These are phyloP conservation scores for Rhinolophus sinicus DNA, from an alignment of 2,113 vertebrate genomes.

Conservation along the genomic window DNA sequence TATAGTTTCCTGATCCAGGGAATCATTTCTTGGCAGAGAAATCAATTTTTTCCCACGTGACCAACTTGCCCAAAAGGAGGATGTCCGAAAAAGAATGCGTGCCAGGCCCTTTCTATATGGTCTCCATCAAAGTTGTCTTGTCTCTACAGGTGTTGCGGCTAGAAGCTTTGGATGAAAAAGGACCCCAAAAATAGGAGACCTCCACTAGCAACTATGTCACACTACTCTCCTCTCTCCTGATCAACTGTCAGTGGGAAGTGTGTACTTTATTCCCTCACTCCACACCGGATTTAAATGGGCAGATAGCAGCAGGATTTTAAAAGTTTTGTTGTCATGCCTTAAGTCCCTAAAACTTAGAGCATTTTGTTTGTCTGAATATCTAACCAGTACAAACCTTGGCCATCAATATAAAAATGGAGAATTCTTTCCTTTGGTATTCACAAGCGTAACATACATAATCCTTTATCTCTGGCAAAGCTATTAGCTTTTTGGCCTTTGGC, in stretches of 20 bases:
- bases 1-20: constrained; percentile 43
- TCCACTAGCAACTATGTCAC: constrained; percentile 70
- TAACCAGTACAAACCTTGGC: constrained; percentile 72
- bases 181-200: constrained; percentile 42
- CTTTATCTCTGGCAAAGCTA: constrained; percentile 84
- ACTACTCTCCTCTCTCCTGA: constrained; percentile 29
- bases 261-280: constrained; percentile 62
- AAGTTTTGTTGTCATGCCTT: constrained; percentile 60
- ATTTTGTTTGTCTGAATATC: constrained; percentile 73
- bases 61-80: constrained; percentile 72
- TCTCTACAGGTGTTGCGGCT: constrained; percentile 81
- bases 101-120: constrained; percentile 39
- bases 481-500: constrained; percentile 82
- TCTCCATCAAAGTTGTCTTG: constrained; percentile 78
- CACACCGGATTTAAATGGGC: constrained; percentile 56
- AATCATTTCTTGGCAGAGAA: constrained; percentile 68
- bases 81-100: constrained; percentile 48
- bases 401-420: constrained; percentile 74
- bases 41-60: constrained; percentile 65
- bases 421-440: constrained; percentile 81
- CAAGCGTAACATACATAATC: constrained; percentile 80
- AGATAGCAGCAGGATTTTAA: constrained; percentile 54
- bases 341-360: constrained; percentile 73
- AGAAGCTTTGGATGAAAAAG: constrained; percentile 58
- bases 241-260: constrained; percentile 69